Conservation (phyloP, 2,888 invertebrate species). For the Aelia acuminata region DNA sequence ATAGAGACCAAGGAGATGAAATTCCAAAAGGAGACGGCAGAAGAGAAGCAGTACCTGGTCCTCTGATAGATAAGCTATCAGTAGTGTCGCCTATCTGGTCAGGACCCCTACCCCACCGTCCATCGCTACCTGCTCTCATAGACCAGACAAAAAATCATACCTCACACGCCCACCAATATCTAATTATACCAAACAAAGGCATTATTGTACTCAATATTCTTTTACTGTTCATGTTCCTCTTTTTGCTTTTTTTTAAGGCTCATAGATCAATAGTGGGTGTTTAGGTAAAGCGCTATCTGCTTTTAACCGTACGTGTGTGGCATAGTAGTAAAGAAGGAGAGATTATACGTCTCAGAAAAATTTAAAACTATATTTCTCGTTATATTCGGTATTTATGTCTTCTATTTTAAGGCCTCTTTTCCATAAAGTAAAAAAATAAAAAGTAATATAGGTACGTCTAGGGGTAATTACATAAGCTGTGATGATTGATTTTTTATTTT, state of each 20-base stretch:
- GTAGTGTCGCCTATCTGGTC: neutral
- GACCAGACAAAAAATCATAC: neutral
- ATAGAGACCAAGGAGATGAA: neutral
- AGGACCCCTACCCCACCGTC: neutral
- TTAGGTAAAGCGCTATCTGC: neutral
- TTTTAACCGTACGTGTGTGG: neutral
- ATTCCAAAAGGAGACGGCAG: neutral
- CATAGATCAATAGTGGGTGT: slow-evolving; percentile 15
- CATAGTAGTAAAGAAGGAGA: neutral
- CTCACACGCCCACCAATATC: slow-evolving; percentile 5
- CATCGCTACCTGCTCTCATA: neutral
- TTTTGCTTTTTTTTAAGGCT: neutral
- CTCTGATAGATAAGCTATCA: neutral
- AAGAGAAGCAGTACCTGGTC: neutral
- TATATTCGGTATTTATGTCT: neutral
- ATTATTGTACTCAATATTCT: neutral
- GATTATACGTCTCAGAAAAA: neutral
- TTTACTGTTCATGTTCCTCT: neutral
- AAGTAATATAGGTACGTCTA: too few species aligned
- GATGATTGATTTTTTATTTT: too few species aligned
- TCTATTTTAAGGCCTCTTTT: too few species aligned
- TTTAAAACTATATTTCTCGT: neutral
- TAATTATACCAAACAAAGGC: neutral
- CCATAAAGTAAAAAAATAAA: too few species aligned
- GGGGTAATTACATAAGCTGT: too few species aligned